phyloP scores from a whole-genome alignment of 2,113 vertebrate species.

The Rhynchomys soricoides region DNA sequence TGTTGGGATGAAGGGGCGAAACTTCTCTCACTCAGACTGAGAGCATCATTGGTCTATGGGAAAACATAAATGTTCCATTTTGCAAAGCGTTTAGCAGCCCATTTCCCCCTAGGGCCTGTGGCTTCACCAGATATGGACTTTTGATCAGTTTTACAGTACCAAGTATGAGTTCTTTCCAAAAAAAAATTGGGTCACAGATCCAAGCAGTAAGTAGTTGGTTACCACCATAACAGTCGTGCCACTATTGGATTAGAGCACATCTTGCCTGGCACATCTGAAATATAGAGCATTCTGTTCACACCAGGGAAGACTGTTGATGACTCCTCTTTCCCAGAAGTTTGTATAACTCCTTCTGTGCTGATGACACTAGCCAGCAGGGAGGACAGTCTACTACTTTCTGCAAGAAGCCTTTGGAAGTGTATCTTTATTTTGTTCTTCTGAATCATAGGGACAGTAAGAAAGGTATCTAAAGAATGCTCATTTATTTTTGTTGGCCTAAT shows the following conservation, averaged over 20 bases:
- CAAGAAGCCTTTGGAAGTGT: background rate
- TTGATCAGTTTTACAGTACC: background rate
- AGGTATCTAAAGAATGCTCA: constrained; percentile 40
- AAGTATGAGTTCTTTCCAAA: background rate
- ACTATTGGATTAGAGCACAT: background rate
- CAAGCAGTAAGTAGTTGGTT: background rate
- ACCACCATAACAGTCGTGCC: background rate
- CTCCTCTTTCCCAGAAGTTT: background rate
- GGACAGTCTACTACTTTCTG: background rate
- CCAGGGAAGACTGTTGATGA: background rate
- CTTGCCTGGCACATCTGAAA: background rate
- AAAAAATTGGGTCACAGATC: background rate
- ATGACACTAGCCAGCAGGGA: background rate
- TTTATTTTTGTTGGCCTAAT: constrained; percentile 53
- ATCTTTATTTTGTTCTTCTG: background rate
- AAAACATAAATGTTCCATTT: background rate
- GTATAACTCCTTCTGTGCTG: background rate
- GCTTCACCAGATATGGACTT: background rate
- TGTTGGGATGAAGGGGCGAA: too few species aligned
- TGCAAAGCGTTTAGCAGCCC: background rate
- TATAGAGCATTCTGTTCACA: background rate
- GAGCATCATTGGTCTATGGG: background rate
- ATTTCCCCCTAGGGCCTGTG: background rate
- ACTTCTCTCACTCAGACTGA: background rate
- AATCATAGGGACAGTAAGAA: constrained; percentile 21